Conservation (phyloP, 2,888 invertebrate species). For the Aethes cnicana region DNA sequence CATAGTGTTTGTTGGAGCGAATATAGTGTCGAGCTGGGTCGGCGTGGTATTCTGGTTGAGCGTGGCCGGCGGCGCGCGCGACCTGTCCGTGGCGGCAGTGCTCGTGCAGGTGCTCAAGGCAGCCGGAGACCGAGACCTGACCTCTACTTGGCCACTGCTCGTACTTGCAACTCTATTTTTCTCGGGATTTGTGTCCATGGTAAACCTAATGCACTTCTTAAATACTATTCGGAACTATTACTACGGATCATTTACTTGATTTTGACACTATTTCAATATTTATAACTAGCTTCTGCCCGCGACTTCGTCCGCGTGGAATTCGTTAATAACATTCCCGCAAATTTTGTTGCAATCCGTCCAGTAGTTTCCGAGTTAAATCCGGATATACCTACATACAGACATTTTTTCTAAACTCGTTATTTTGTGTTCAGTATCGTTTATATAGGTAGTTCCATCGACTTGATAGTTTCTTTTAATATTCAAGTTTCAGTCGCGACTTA, state of each 20-base stretch:
- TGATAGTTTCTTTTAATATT: too few species aligned
- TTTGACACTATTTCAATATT: too few species aligned
- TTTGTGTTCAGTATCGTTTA: too few species aligned
- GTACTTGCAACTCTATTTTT: conserved; percentile 51
- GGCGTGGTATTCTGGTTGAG: conserved; percentile 61
- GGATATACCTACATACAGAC: too few species aligned
- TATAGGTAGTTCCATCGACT: too few species aligned
- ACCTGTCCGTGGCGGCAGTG: conserved; percentile 50
- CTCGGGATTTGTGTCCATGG: conserved; percentile 65
- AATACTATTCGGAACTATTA: neutral
- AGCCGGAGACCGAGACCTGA: conserved; percentile 41
- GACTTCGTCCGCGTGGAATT: too few species aligned
- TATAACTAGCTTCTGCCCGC: too few species aligned
- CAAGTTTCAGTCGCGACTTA: too few species aligned
- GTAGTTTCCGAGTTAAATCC: too few species aligned
- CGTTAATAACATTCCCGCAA: too few species aligned
- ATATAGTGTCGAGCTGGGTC: conserved; percentile 55
- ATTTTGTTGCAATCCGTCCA: too few species aligned
- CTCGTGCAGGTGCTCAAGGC: conserved; percentile 53
- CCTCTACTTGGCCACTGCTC: conserved; percentile 53
- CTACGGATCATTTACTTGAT: neutral
- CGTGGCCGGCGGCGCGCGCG: conserved; percentile 45
- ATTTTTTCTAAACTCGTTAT: too few species aligned
- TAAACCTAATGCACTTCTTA: conserved; percentile 40
- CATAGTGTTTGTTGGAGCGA: conserved; percentile 46